phyloP scores from a whole-genome alignment of 2,888 invertebrate species.

The Lobophora halterata region DNA sequence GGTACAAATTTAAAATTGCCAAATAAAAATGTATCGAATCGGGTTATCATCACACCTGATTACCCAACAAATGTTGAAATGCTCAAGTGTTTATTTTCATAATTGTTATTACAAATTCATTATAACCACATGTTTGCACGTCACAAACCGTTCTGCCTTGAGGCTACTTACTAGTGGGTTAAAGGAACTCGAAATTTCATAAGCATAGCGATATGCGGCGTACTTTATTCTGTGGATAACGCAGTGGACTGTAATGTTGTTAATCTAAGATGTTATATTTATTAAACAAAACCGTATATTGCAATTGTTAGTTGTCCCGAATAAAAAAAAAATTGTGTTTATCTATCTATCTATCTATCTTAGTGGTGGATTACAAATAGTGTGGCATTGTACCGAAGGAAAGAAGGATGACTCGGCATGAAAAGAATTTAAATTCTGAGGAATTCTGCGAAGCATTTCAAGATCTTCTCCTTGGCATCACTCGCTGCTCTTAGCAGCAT shows the following conservation, averaged over 20 bases:
- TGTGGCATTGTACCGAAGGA: constrained; percentile 5
- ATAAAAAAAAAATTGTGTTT: too few relatives aligned
- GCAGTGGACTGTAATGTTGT: too few relatives aligned
- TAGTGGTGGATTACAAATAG: constrained; percentile 2
- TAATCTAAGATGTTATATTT: too few relatives aligned
- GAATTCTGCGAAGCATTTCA: constrained; percentile 1
- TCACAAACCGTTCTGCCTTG: constrained; percentile 25
- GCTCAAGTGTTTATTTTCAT: constrained; percentile 30
- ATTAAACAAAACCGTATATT: too few relatives aligned
- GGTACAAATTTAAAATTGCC: too few relatives aligned
- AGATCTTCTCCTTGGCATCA: background rate
- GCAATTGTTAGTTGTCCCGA: too few relatives aligned
- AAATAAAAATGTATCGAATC: constrained; percentile 26
- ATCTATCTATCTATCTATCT: too few relatives aligned
- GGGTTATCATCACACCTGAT: constrained; percentile 24
- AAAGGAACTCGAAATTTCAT: constrained; percentile 12
- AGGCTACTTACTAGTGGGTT: constrained; percentile 24
- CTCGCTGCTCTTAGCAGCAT: background rate
- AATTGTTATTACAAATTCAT: constrained; percentile 33
- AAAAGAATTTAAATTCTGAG: constrained; percentile 4
- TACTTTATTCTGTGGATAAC: too few relatives aligned
- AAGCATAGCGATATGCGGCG: constrained; percentile 3
- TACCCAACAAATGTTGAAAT: constrained; percentile 29
- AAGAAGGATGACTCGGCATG: constrained; percentile 13
- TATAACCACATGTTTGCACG: constrained; percentile 28